Conservation (phyloP, 2,113 vertebrate genomes). For the Prionailurus bengalensis region DNA sequence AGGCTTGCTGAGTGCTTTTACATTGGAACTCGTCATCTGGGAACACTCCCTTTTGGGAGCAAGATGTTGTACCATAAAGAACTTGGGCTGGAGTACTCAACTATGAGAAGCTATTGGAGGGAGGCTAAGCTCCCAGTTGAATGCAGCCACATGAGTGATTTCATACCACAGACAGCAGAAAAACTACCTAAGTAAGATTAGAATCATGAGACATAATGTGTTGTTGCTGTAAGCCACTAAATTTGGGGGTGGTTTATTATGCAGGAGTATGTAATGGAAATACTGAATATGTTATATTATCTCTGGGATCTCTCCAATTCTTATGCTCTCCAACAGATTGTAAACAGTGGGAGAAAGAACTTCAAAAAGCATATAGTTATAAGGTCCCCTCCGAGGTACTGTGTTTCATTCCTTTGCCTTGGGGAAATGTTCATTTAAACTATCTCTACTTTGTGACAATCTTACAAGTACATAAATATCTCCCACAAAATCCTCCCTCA, state of each 20-base stretch:
- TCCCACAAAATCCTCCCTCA: not conserved
- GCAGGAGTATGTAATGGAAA: not conserved
- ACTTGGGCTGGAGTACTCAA: not conserved
- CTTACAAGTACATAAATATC: constrained; percentile 7
- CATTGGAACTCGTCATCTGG: not conserved
- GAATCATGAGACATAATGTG: constrained; percentile 2
- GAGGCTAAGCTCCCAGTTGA: not conserved
- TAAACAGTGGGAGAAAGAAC: constrained; percentile 1
- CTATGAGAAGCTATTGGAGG: not conserved
- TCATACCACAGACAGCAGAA: not conserved
- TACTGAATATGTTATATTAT: constrained; percentile 31
- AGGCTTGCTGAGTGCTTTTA: not conserved
- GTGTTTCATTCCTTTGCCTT: not conserved
- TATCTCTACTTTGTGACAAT: not conserved
- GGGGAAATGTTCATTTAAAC: constrained; percentile 43
- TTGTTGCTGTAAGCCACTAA: not conserved
- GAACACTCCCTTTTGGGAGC: not conserved
- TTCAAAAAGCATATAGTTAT: not conserved
- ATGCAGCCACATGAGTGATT: not conserved
- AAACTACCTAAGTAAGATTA: not conserved
- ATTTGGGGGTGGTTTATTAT: not conserved
- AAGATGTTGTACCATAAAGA: not conserved
- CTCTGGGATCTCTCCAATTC: not conserved
- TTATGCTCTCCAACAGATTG: constrained; percentile 20
- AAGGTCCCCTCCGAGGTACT: not conserved